Base-by-base conservation (phyloP, 2,888 invertebrate species). In the Thereva unica region DNA sequence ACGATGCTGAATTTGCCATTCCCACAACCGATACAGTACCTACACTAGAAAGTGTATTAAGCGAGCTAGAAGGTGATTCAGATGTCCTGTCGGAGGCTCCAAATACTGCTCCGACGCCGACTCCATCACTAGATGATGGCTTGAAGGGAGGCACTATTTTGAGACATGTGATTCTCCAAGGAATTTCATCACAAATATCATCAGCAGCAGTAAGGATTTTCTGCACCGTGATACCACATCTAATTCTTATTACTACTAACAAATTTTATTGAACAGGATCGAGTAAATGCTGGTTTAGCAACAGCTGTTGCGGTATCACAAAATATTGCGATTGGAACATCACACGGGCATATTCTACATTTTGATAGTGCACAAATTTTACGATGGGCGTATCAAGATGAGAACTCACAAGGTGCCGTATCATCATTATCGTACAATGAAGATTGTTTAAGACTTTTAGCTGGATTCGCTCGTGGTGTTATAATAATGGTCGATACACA, bases 281-380 rank as follows among this genome's bases (percentile, higher is more conserved):
- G 93, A 72, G 91, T 95, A 10, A 89, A 92, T 80, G 92, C 95
- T 65, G 97, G 97, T 4, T 84, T 90, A 70, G 92, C 95, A 7
- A 95, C 95, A 68, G 90, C 93, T 5, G 85, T 92, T 75, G 89
- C 92, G 72, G 91, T 91, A 4, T 85, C 87, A 6, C 89, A 90
- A 64, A 87, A 90, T 80, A 86, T 96, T 70, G 92, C 92, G n/a
- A 87, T 97, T 40, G 97, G 97, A 44, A 97, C 96, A 40, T 94
- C 95, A 37, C 95, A 96, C 80, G 97, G 97, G 0, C 88, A 94
- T 72, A 86, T 95, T 64, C 83, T 97, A 38, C 89, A 93, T 64
- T 95, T 94, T 82, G 92, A 93, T 83, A 84, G 86, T 57, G 88
- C 92, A 49, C 96, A 97, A 81, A 91, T 91, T 7, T 81, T 97